Conservation (phyloP, 2,888 invertebrate species). For the Pristionchus maxplancki region DNA sequence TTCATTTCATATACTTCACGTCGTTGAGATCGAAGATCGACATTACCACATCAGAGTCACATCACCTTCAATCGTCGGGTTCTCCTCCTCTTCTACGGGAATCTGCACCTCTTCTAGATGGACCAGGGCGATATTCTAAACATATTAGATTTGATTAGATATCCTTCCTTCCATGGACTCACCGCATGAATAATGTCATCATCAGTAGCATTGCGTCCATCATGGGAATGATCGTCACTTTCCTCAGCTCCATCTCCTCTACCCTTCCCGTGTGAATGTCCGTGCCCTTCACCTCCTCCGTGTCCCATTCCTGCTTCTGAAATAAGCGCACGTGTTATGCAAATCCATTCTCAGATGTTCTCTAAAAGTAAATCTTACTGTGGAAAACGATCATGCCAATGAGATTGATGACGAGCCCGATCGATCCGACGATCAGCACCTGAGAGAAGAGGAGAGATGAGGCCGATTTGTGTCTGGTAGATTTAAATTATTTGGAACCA, state of each 20-base stretch:
- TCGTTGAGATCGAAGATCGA: too few species aligned
- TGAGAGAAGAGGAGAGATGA: conserved; percentile 78
- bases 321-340: not conserved
- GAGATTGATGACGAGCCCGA: conserved; percentile 92
- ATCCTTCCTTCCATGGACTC: not conserved
- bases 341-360: not conserved
- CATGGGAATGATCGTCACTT: too few species aligned
- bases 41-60: too few species aligned
- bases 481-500: too few species aligned
- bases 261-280: not conserved
- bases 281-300: not conserved
- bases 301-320: conserved; percentile 33
- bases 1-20: too few species aligned
- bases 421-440: conserved; percentile 89
- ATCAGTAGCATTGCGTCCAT: too few species aligned
- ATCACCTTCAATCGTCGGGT: not conserved
- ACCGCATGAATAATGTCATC: conserved; percentile 27
- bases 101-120: not conserved
- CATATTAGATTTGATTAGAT: not conserved
- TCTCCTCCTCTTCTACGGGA: conserved; percentile 6
- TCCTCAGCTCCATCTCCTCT: not conserved
- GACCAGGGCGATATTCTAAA: conserved; percentile 34
- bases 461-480: too few species aligned
- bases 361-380: conserved; percentile 81
- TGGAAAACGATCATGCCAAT: conserved; percentile 93